These are phyloP conservation scores for Peromyscus melanophrys DNA, from an alignment of 2,797 vertebrate genomes.

Conservation along the genomic window DNA sequence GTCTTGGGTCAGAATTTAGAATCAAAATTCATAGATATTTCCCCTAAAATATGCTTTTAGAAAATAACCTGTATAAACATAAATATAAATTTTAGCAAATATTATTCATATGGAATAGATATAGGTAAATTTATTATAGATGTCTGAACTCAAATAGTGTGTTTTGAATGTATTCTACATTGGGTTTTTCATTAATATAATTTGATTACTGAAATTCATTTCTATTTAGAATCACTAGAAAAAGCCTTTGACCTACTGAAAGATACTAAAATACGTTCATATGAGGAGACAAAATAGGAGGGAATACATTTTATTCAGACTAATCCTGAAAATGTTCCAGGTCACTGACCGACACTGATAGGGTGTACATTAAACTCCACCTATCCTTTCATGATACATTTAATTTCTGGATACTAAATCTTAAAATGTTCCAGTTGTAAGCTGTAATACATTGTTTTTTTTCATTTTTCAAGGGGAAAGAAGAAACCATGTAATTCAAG, in stretches of 20 bases:
- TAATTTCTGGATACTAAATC: conserved; percentile 85
- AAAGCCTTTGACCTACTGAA: conserved; percentile 72
- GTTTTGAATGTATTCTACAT: neutral
- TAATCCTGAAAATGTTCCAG: conserved; percentile 85
- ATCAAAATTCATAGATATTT: neutral
- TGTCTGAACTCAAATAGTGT: conserved; percentile 11
- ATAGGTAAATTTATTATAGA: neutral
- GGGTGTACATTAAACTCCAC: conserved; percentile 83
- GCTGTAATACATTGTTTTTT: conserved; percentile 77
- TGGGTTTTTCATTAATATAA: conserved; percentile 65
- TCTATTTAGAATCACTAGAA: conserved; percentile 63
- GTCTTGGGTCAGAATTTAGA: conserved; percentile 54
- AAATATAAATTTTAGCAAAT: neutral
- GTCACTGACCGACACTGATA: conserved; percentile 80
- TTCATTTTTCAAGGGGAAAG: conserved; percentile 82
- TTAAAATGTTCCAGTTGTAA: conserved; percentile 80
- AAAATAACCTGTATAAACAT: neutral
- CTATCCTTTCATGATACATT: conserved; percentile 83
- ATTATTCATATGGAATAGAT: neutral
- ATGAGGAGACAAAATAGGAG: conserved; percentile 73
- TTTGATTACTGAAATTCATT: conserved; percentile 68
- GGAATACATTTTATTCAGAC: conserved; percentile 81
- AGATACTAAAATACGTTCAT: conserved; percentile 78
- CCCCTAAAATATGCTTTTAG: neutral
- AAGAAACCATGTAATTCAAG: conserved; percentile 72